Evolutionary conservation across 2,797 vertebrate species (phyloP).

Genomic region (Ctenopoma kingsleyae): DNA sequence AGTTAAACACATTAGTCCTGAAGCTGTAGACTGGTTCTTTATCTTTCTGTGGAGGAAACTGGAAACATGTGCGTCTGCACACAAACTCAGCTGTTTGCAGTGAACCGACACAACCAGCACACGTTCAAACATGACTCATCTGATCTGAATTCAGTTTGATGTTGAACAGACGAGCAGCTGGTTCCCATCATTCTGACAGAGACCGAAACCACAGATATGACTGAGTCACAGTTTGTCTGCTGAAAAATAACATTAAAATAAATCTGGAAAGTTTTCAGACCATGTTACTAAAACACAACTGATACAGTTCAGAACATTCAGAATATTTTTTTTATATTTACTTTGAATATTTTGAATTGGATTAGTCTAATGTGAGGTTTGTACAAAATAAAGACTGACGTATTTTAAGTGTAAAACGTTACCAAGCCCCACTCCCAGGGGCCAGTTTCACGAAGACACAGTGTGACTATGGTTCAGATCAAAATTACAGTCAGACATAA

Average conservation of each 20-base stretch:
- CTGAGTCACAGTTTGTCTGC: neutral
- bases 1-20: neutral
- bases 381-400: no score
- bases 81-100: constrained; percentile 27
- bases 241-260: neutral
- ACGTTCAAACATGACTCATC: constrained; percentile 25
- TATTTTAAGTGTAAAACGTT: no score
- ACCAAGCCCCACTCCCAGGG: no score
- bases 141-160: constrained; percentile 18
- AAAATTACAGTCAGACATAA: no score
- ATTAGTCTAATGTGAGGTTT: no score
- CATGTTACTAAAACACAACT: no score
- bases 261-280: no score
- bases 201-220: neutral
- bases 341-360: no score
- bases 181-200: neutral
- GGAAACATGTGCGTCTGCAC: neutral
- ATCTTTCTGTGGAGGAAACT: neutral
- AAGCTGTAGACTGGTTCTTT: neutral
- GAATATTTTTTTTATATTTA: no score
- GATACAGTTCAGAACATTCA: no score
- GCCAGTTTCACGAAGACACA: no score
- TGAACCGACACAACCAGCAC: neutral
- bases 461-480: no score
- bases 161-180: constrained; percentile 5